Evolutionary conservation across 2,113 vertebrate species (phyloP).

Genomic region (Probosciger aterrimus): DNA sequence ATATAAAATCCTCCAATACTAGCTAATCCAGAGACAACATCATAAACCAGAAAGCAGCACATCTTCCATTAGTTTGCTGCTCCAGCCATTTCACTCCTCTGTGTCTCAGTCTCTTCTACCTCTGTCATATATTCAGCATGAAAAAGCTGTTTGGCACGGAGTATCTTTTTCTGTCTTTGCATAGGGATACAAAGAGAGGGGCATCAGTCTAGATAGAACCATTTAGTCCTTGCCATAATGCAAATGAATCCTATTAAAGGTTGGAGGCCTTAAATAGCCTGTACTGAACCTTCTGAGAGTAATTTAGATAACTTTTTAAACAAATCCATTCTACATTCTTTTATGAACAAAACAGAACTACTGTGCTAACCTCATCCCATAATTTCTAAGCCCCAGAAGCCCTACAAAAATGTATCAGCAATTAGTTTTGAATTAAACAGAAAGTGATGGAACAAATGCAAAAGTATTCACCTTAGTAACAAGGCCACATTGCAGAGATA

Average conservation of each 20-base stretch:
- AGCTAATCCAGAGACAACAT: background rate
- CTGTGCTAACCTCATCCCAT: slow-evolving; percentile 62
- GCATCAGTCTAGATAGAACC: background rate
- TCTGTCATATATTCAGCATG: background rate
- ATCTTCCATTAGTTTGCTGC: background rate
- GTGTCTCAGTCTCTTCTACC: background rate
- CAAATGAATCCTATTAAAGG: slow-evolving; percentile 48
- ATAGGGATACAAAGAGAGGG: background rate
- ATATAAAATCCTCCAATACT: background rate
- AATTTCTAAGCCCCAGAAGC: slow-evolving; percentile 55
- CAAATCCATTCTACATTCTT: slow-evolving; percentile 34
- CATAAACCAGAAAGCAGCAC: background rate
- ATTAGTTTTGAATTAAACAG: slow-evolving; percentile 75
- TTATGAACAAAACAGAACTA: slow-evolving; percentile 53
- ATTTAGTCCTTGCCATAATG: slow-evolving; percentile 16
- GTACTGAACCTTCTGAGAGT: slow-evolving; percentile 12
- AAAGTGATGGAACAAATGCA: slow-evolving; percentile 65
- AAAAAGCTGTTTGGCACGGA: background rate
- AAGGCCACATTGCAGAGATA: slow-evolving; percentile 41
- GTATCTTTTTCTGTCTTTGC: background rate
- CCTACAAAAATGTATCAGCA: slow-evolving; percentile 66
- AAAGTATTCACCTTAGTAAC: slow-evolving; percentile 70
- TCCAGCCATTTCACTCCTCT: background rate
- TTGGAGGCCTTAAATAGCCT: slow-evolving; percentile 51
- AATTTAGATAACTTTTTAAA: slow-evolving; percentile 53